phyloP scores from a whole-genome alignment of 2,113 vertebrate species.

The Pogonocichla stellata region DNA sequence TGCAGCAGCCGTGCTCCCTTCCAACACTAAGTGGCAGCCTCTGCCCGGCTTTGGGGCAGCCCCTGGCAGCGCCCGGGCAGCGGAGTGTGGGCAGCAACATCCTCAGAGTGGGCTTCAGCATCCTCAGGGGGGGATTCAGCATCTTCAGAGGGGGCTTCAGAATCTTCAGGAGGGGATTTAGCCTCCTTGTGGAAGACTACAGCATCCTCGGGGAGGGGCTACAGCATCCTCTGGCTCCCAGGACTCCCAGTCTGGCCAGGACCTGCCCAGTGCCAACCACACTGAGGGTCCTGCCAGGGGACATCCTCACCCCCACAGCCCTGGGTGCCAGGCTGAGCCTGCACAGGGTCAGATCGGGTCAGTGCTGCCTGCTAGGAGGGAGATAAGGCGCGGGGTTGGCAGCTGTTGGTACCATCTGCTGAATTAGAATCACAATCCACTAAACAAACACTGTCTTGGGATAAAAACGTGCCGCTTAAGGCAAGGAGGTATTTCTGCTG shows the following conservation, averaged over 20 bases:
- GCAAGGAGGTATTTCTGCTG: background rate
- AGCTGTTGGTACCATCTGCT: conserved; percentile 47
- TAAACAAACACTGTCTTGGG: background rate
- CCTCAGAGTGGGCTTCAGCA: background rate
- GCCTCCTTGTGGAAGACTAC: background rate
- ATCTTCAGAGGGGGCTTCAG: background rate
- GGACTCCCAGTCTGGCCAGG: background rate
- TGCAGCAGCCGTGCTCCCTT: conserved; percentile 41
- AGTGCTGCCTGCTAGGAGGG: background rate
- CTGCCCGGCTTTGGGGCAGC: conserved; percentile 53
- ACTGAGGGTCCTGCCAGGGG: background rate
- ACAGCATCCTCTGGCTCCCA: background rate
- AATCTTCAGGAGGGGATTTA: background rate
- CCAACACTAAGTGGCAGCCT: conserved; percentile 60
- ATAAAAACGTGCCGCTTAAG: background rate
- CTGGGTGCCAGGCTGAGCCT: background rate
- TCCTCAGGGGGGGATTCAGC: background rate
- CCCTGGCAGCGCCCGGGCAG: background rate
- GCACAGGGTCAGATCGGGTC: background rate
- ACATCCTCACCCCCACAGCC: background rate
- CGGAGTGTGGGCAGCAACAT: background rate
- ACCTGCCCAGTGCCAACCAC: background rate
- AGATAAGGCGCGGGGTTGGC: conserved; percentile 36
- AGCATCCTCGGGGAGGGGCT: background rate
- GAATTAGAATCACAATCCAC: conserved; percentile 6